Evolutionary conservation across 1,140 invertebrate species (phyloP).

Genomic region (Coboldia fuscipes): DNA sequence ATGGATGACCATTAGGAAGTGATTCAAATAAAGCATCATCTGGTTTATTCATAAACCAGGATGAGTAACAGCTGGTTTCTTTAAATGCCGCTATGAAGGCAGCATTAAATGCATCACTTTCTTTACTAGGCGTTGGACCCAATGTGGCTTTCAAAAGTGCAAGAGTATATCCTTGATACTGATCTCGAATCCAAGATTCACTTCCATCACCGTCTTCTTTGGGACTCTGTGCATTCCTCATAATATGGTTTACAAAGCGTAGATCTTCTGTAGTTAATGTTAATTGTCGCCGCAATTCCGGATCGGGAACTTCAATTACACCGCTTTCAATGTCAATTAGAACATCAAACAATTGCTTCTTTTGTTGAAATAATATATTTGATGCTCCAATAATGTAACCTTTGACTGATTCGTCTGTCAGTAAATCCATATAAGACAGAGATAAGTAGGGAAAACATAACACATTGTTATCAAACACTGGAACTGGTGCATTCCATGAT

Average conservation of each 20-base stretch:
- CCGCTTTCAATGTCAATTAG: constrained; percentile 72
- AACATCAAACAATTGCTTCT: constrained; percentile 78
- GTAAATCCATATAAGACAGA: constrained; percentile 80
- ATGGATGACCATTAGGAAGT: constrained; percentile 65
- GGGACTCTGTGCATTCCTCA: constrained; percentile 62
- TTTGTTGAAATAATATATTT: constrained; percentile 93
- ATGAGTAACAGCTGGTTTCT: constrained; percentile 68
- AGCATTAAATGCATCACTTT: constrained; percentile 74
- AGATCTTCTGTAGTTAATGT: constrained; percentile 86
- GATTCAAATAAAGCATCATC: constrained; percentile 32
- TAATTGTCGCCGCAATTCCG: constrained; percentile 59
- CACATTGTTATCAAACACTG: constrained; percentile 80
- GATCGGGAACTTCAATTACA: constrained; percentile 72
- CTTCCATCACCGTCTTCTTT: constrained; percentile 70
- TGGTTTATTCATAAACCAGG: constrained; percentile 49
- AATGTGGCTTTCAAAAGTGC: constrained; percentile 66
- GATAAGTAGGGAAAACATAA: constrained; percentile 92
- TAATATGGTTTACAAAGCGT: constrained; percentile 83
- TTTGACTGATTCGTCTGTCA: constrained; percentile 69
- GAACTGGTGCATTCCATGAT: constrained; percentile 70
- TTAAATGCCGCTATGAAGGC: constrained; percentile 72
- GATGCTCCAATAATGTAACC: constrained; percentile 92
- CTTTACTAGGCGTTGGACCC: constrained; percentile 52
- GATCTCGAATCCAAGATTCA: constrained; percentile 87
- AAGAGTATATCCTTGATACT: constrained; percentile 82